Percentiles rank a stretch among this genome's conserved stretches.
Evolutionary conservation across 2,113 vertebrate genomes (phyloP).

Genomic region (Bubo scandiacus): DNA sequence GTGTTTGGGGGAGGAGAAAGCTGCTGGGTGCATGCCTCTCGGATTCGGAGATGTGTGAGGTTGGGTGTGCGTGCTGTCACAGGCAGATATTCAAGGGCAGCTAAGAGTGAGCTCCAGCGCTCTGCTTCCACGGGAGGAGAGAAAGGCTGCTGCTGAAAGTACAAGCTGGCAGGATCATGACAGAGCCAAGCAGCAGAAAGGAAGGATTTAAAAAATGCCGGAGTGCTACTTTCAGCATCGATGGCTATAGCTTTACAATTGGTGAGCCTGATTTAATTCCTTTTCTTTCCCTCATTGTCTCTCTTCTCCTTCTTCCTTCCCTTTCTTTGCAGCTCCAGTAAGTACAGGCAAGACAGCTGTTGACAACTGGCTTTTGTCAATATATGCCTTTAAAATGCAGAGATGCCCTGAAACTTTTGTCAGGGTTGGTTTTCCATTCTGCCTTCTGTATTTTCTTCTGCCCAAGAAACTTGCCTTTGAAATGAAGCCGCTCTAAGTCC

Average conservation of each 20-base stretch:
- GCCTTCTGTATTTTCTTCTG: background rate
- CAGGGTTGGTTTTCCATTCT: background rate
- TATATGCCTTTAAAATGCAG: background rate
- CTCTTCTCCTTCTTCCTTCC: background rate
- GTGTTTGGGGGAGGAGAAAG: constrained; percentile 67
- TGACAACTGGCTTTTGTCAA: background rate
- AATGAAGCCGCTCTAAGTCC: accelerated
- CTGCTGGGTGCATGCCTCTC: constrained; percentile 5
- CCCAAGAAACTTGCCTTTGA: background rate
- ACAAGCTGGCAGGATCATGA: constrained; percentile 74
- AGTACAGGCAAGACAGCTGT: background rate
- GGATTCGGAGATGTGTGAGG: constrained; percentile 29
- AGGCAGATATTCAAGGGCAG: constrained; percentile 16
- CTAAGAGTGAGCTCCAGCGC: background rate
- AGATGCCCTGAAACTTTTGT: background rate
- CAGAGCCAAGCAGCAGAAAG: constrained; percentile 85
- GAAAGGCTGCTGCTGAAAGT: background rate
- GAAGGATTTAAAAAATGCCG: constrained; percentile 92
- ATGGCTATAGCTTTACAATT: constrained; percentile 96
- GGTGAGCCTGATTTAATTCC: constrained; percentile 75
- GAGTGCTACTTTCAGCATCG: constrained; percentile 95
- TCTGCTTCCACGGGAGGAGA: background rate
- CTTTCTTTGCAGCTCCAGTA: background rate
- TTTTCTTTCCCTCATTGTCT: background rate
- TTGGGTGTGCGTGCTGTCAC: constrained; percentile 21